Conservation (phyloP, 2,797 vertebrate genomes). For the Heteromormyrus szaboi region DNA sequence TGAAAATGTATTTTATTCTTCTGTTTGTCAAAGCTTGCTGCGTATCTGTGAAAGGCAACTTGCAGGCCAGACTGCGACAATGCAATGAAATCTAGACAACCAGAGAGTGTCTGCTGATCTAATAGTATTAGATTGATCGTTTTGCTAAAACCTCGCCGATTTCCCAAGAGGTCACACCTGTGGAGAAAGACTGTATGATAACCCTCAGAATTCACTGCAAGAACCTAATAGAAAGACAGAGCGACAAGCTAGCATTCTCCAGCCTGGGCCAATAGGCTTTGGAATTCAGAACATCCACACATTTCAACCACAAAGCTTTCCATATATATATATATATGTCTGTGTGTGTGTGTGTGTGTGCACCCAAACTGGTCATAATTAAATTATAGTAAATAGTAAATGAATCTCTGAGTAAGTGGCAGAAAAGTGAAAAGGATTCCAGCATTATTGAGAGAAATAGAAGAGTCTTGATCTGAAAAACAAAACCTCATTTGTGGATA, state of each 20-base stretch:
- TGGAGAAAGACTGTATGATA: neutral
- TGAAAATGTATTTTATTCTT: neutral
- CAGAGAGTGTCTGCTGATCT: neutral
- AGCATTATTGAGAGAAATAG: neutral
- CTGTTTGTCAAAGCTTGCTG: neutral
- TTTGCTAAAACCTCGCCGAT: neutral
- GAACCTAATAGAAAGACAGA: neutral
- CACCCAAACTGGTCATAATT: neutral
- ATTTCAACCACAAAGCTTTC: neutral
- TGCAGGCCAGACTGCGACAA: neutral
- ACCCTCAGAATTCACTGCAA: slow-evolving; percentile 10
- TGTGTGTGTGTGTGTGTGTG: too few relatives aligned
- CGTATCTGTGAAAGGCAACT: neutral
- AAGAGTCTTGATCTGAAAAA: neutral
- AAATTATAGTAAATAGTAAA: neutral
- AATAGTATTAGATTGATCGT: neutral
- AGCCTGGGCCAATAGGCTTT: neutral
- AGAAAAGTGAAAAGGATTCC: neutral
- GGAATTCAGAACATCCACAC: slow-evolving; percentile 14
- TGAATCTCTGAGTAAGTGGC: neutral
- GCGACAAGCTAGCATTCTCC: neutral
- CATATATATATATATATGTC: neutral
- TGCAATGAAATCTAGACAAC: neutral
- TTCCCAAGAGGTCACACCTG: neutral
- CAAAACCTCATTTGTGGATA: neutral